Evolutionary conservation across 2,888 invertebrate genomes (phyloP).

Genomic region (Torymus aiolomorphi): DNA sequence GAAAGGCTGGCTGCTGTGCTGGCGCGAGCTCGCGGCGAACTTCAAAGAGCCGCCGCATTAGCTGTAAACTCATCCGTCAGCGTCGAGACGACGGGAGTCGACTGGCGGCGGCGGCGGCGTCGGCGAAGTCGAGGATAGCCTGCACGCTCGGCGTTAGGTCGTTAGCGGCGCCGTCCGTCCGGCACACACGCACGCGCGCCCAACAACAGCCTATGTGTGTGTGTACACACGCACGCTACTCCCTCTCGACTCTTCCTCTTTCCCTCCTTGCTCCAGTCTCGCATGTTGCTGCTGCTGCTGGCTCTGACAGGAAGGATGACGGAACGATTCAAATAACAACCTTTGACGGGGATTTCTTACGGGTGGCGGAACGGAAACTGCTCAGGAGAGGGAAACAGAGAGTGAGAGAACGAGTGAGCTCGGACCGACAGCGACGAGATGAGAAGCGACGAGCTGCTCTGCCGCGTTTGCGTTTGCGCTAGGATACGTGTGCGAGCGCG

Average conservation of each 20-base stretch:
- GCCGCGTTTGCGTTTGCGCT: background rate
- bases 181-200: conserved; percentile 10
- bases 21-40: conserved; percentile 63
- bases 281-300: conserved; percentile 15
- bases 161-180: conserved; percentile 69
- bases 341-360: conserved; percentile 54
- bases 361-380: conserved; percentile 55
- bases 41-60: conserved; percentile 73
- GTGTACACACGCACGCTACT: background rate
- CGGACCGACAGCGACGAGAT: background rate
- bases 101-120: conserved; percentile 39
- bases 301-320: conserved; percentile 56
- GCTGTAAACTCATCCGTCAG: conserved; percentile 75
- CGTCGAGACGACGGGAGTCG: conserved; percentile 68
- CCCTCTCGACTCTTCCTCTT: conserved; percentile 1
- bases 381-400: background rate
- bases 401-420: background rate
- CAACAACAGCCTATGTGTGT: background rate
- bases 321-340: conserved; percentile 57
- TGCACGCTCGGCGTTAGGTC: conserved; percentile 66
- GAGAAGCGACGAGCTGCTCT: conserved; percentile 23
- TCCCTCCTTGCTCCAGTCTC: conserved; percentile 4
- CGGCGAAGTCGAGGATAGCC: conserved; percentile 37
- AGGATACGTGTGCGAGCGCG: conserved; percentile 8
- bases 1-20: background rate